Percentiles rank a stretch among this genome's conserved stretches.
Evolutionary conservation across 2,797 vertebrate species (phyloP).

Genomic region (Channallabes apus): DNA sequence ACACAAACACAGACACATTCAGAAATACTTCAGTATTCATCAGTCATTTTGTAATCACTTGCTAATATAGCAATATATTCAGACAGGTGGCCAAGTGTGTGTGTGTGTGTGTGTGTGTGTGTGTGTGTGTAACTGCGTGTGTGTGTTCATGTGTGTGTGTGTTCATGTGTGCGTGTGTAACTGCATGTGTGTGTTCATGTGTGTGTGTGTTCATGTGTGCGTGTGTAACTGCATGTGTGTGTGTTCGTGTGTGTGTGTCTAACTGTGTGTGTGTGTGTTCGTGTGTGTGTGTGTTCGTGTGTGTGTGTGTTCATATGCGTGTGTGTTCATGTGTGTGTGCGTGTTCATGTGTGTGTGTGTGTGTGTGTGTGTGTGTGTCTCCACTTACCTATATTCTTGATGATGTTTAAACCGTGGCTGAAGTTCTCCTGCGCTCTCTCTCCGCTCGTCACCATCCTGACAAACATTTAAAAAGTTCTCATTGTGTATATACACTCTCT

Average conservation of each 20-base stretch:
- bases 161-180: too few species aligned
- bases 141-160: too few species aligned
- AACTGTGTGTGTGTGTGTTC: too few species aligned
- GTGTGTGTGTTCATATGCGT: not conserved
- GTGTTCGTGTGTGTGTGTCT: too few species aligned
- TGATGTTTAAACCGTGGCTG: slow-evolving; percentile 67
- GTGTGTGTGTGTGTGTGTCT: slow-evolving; percentile 15
- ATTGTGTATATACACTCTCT: not conserved
- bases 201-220: not conserved
- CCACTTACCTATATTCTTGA: slow-evolving; percentile 74
- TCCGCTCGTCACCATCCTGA: slow-evolving; percentile 67
- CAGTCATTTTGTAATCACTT: slow-evolving; percentile 6
- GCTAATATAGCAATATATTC: not conserved
- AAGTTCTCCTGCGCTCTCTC: slow-evolving; percentile 53
- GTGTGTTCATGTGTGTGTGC: not conserved
- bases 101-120: too few species aligned
- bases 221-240: too few species aligned
- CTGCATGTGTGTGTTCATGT: not conserved
- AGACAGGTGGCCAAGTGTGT: not conserved
- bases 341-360: not conserved
- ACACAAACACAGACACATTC: not conserved
- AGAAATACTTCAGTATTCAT: not conserved
- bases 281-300: not conserved
- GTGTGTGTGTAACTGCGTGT: too few species aligned
- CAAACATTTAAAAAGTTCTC: not conserved